These are phyloP conservation scores for Drosophila lowei DNA, from an alignment of 1,140 invertebrate genomes.

Conservation along the genomic window DNA sequence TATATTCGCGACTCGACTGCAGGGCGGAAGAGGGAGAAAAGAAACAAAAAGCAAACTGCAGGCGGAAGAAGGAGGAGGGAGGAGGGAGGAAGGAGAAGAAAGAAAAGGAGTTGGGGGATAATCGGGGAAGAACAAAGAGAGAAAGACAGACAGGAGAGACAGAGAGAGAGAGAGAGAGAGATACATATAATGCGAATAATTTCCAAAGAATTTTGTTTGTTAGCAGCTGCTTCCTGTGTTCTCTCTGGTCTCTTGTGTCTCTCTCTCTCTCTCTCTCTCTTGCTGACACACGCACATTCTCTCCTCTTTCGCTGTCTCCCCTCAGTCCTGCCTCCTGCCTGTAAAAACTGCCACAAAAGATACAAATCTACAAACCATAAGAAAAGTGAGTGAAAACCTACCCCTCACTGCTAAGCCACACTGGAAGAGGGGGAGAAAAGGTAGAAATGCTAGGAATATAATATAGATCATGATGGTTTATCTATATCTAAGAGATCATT, in stretches of 20 bases:
- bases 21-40: not conserved
- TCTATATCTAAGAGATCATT: no score
- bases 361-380: no score
- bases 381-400: no score
- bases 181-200: constrained; percentile 38
- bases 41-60: constrained; percentile 1
- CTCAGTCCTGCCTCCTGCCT: constrained; percentile 1
- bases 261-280: not conserved
- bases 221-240: constrained; percentile 75
- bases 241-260: constrained; percentile 25
- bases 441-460: no score
- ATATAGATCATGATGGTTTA: no score
- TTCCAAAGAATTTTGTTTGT: constrained; percentile 67
- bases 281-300: constrained; percentile 53
- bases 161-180: no score
- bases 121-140: no score
- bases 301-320: not conserved
- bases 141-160: no score
- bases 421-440: no score
- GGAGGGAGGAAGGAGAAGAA: not conserved
- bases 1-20: constrained; percentile 30
- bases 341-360: constrained; percentile 2
- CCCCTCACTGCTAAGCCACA: no score
- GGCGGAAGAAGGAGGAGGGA: constrained; percentile 1
- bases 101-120: no score